phyloP scores from a whole-genome alignment of 2,113 vertebrate species.

The Heloderma charlesbogerti region DNA sequence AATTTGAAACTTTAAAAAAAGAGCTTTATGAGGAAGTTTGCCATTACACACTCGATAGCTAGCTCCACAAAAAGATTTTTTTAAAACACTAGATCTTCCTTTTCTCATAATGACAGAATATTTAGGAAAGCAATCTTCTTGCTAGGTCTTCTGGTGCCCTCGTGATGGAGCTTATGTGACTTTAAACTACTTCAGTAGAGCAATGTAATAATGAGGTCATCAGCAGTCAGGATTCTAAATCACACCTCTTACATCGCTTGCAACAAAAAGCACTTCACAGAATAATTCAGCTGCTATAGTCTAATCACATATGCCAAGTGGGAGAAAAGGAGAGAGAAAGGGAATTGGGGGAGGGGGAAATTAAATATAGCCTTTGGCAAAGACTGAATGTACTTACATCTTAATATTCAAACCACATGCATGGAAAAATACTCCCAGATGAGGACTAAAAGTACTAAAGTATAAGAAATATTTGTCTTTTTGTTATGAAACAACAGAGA shows the following conservation, averaged over 20 bases:
- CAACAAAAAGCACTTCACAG: conserved; percentile 24
- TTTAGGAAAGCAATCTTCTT: conserved; percentile 35
- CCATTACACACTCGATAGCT: neutral
- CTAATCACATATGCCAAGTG: conserved; percentile 26
- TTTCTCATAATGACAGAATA: conserved; percentile 7
- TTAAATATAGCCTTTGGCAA: conserved; percentile 45
- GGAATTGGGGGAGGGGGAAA: neutral
- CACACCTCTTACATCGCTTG: conserved; percentile 27
- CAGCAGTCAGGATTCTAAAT: conserved; percentile 44
- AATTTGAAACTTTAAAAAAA: neutral
- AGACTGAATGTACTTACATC: neutral
- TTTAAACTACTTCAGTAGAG: conserved; percentile 24
- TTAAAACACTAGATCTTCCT: neutral
- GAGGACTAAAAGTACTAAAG: conserved; percentile 14
- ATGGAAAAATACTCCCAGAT: conserved; percentile 31
- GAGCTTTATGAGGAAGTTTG: neutral
- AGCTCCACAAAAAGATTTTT: neutral
- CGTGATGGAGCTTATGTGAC: conserved; percentile 35
- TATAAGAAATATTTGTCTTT: conserved; percentile 38
- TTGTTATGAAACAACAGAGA: conserved; percentile 23
- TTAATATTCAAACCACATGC: conserved; percentile 42
- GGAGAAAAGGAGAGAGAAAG: conserved; percentile 38
- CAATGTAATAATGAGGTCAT: conserved; percentile 42
- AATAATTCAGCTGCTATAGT: conserved; percentile 24
- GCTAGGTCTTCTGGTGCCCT: conserved; percentile 36